Percentiles rank a stretch among this genome's conserved stretches.
These are phyloP conservation scores for Patella pellucida DNA, from an alignment of 2,888 invertebrate species.

Conservation along the genomic window DNA sequence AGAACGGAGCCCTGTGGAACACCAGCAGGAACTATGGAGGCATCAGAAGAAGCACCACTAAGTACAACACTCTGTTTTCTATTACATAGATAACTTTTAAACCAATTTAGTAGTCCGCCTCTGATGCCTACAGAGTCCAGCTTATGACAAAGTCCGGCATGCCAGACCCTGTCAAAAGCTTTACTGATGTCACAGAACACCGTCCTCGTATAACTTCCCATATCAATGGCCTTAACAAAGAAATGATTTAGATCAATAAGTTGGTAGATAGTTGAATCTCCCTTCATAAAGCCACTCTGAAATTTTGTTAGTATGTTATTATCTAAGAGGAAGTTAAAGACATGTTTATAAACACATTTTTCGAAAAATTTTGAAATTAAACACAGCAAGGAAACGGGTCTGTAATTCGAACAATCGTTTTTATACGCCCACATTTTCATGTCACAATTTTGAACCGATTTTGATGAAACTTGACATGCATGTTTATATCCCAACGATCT, in stretches of 20 bases:
- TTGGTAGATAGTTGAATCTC: neutral
- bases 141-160: neutral
- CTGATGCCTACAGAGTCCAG: neutral
- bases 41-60: neutral
- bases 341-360: no score
- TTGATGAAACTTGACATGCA: no score
- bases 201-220: neutral
- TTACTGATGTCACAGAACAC: neutral
- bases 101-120: neutral
- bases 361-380: no score
- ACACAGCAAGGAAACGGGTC: no score
- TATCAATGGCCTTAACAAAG: neutral
- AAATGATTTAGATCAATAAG: neutral
- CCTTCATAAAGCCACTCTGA: neutral
- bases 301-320: neutral
- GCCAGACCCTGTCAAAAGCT: neutral
- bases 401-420: no score
- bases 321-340: no score
- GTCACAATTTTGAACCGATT: no score
- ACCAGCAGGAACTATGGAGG: neutral
- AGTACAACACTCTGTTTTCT: neutral
- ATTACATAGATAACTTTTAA: neutral
- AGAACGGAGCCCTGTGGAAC: slow-evolving; percentile 3
- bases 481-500: no score
- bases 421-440: no score